A percentile compares a stretch with the other conserved stretches of the same genome.
phyloP scores from a whole-genome alignment of 1,140 invertebrate genomes.

The Coelopa frigida region DNA sequence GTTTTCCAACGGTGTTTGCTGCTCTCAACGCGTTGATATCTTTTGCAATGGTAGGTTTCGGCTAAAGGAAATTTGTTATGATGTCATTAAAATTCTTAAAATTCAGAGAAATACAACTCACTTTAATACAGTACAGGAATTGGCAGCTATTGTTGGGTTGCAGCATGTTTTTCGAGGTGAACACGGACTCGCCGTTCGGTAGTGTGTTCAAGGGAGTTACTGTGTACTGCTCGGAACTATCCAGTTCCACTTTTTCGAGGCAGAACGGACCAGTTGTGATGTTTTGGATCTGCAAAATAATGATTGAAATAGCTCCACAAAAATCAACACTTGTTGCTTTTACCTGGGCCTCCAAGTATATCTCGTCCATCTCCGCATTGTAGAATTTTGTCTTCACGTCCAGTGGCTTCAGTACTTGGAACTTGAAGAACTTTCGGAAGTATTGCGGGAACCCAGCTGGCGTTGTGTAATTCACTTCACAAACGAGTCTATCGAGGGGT shows the following conservation, averaged over 20 bases:
- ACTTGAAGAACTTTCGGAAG: slow-evolving; percentile 97
- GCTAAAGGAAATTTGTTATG: too few species aligned
- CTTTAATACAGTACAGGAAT: slow-evolving; percentile 82
- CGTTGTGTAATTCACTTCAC: slow-evolving; percentile 86
- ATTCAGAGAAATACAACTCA: slow-evolving; percentile 8
- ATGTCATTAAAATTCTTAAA: background rate
- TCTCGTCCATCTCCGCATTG: slow-evolving; percentile 94
- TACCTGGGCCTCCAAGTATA: slow-evolving; percentile 90
- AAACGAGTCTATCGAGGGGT: slow-evolving; percentile 67
- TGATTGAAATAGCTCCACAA: background rate
- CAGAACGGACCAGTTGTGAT: slow-evolving; percentile 37
- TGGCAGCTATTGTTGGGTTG: slow-evolving; percentile 74
- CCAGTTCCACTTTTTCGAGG: slow-evolving; percentile 54
- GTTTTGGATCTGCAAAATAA: slow-evolving; percentile 26
- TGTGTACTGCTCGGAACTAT: slow-evolving; percentile 82
- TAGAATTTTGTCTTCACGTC: slow-evolving; percentile 99
- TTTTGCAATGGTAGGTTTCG: slow-evolving; percentile 62
- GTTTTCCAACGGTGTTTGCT: slow-evolving; percentile 87
- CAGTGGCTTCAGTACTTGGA: slow-evolving; percentile 94
- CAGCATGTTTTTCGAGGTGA: slow-evolving; percentile 77
- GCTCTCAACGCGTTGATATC: slow-evolving; percentile 70
- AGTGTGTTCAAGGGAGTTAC: slow-evolving; percentile 61
- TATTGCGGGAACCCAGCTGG: slow-evolving; percentile 61
- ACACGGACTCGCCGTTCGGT: slow-evolving; percentile 62
- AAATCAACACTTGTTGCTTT: slow-evolving; percentile 1